Evolutionary conservation across 2,888 invertebrate species (phyloP).

Genomic region (Drosophila anomelani): DNA sequence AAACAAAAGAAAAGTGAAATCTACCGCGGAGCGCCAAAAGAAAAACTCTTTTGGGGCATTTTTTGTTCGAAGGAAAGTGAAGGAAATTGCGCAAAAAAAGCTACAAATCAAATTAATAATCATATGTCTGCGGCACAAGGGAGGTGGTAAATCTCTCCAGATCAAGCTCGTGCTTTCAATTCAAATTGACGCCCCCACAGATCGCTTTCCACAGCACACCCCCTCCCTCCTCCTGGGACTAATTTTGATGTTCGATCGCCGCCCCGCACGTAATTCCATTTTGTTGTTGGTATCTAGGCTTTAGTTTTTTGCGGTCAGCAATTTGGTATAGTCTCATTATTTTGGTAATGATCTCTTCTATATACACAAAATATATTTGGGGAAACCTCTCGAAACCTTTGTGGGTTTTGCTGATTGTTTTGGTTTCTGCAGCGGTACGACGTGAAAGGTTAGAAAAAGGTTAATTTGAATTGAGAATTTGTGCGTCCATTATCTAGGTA

Average conservation of each 20-base stretch:
- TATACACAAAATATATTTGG: constrained; percentile 25
- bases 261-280: constrained; percentile 44
- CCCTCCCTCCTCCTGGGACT: constrained; percentile 2
- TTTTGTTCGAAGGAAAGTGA: constrained; percentile 51
- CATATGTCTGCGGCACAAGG: constrained; percentile 65
- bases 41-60: constrained; percentile 44
- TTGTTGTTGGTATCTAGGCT: constrained; percentile 29
- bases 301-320: constrained; percentile 49
- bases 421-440: neutral
- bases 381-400: constrained; percentile 18
- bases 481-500: constrained; percentile 6
- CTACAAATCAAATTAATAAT: constrained; percentile 79
- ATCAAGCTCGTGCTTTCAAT: constrained; percentile 62
- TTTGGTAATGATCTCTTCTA: constrained; percentile 65
- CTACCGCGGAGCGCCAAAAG: constrained; percentile 14
- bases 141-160: constrained; percentile 20
- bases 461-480: constrained; percentile 15
- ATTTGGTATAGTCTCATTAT: constrained; percentile 62
- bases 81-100: constrained; percentile 57
- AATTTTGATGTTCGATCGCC: constrained; percentile 22
- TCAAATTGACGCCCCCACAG: constrained; percentile 68
- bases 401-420: constrained; percentile 30
- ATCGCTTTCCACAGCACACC: constrained; percentile 13
- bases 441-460: constrained; percentile 26
- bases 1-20: constrained; percentile 74